Evolutionary conservation across 2,797 vertebrate genomes (phyloP).

Genomic region (Crocidura indochinensis): DNA sequence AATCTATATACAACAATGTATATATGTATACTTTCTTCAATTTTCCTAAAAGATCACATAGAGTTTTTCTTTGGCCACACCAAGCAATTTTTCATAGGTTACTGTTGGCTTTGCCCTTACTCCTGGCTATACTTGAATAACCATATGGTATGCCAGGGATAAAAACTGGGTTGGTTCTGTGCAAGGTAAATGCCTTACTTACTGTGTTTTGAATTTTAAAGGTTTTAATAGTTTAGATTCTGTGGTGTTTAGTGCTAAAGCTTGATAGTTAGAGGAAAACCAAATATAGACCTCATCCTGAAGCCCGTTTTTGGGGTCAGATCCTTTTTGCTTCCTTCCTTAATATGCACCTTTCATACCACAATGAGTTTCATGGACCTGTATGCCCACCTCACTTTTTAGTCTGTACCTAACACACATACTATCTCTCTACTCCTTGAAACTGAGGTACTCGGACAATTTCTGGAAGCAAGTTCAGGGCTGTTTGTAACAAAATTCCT

Average conservation of each 20-base stretch:
- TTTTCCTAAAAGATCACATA: no score
- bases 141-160: no score
- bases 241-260: not conserved
- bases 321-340: not conserved
- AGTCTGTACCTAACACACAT: not conserved
- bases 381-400: not conserved
- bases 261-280: not conserved
- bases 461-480: not conserved
- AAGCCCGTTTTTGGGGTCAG: not conserved
- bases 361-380: not conserved
- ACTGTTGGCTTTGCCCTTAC: no score
- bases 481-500: not conserved
- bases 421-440: not conserved
- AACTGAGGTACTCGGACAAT: rapidly evolving
- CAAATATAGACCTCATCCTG: not conserved
- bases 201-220: no score
- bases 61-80: no score
- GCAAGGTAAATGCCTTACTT: no score
- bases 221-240: not conserved
- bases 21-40: no score
- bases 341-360: not conserved
- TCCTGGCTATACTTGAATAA: no score
- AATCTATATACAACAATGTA: no score
- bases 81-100: no score
- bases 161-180: no score